Evolutionary conservation across 2,797 vertebrate species (phyloP).

Genomic region (Hephaestus fuliginosus): DNA sequence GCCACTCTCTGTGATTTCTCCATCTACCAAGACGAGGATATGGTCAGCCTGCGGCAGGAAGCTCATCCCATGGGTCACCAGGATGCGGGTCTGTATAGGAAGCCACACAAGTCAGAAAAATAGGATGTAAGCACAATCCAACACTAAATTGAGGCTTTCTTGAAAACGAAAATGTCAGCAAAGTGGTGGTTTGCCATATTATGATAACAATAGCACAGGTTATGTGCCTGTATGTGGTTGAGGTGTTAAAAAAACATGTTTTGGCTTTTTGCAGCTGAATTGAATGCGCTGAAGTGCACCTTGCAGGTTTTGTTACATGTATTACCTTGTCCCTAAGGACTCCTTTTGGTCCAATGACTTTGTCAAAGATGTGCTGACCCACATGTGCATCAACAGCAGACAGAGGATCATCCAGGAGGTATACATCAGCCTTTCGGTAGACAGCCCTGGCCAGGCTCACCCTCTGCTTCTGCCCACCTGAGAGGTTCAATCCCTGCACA

Average conservation of each 20-base stretch:
- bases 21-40: constrained; percentile 91
- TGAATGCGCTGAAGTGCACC: constrained; percentile 9
- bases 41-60: constrained; percentile 92
- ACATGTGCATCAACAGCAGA: constrained; percentile 95
- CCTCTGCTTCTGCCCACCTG: constrained; percentile 97
- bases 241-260: constrained; percentile 44
- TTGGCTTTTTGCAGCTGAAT: constrained; percentile 29
- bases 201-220: constrained; percentile 55
- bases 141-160: constrained; percentile 53
- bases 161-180: constrained; percentile 57
- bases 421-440: constrained; percentile 92
- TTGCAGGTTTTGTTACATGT: constrained; percentile 1
- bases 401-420: constrained; percentile 96
- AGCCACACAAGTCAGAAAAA: constrained; percentile 65
- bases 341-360: constrained; percentile 92
- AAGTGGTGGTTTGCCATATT: constrained; percentile 55
- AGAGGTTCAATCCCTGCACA: constrained; percentile 92
- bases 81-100: constrained; percentile 91
- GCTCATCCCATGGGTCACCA: constrained; percentile 93
- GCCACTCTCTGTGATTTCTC: constrained; percentile 92
- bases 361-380: constrained; percentile 94
- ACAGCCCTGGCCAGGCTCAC: constrained; percentile 91
- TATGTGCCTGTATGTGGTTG: constrained; percentile 35
- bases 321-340: constrained; percentile 92
- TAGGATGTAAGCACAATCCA: constrained; percentile 56